Evolutionary conservation across 2,113 vertebrate species (phyloP), one percentile per base, ranked within the genome.

Genomic region (Epinephelus lanceolatus): DNA sequence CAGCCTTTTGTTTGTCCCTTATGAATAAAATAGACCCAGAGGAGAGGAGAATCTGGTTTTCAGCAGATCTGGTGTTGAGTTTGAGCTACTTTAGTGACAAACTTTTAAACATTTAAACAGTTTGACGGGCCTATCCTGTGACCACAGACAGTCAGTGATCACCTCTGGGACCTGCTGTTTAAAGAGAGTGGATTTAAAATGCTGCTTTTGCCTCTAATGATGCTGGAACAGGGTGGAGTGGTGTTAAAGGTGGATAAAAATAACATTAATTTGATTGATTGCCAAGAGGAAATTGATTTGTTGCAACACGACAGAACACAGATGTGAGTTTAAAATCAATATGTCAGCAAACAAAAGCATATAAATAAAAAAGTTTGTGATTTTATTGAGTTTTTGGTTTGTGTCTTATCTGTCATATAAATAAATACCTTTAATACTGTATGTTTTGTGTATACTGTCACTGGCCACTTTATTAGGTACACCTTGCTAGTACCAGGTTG

Each of bases 1-100:
- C 72, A 51, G 76, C 49, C 62, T 70, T 85, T 71, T 87, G 78
- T 86, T 78, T 72, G 76, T 45, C 40, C 27, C 53, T 63, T 17
- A 49, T 86, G 76, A 62, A 80, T 80, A 47, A 82, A 33, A 78
- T 13, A 6, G 27, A 53, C 47, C 40, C 6, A 18, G 51, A 42
- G 49, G 25, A 76, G 74, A 27, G 1, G 56, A 25, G 4, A 85
- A 21, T 57, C 49, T 9, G 59, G 18, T 30, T 59, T 78, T 21
- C 57, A 21, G 51, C 40, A 56, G 18, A 17, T n/a, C 21, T 69
- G 71, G 61, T 66, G 68, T 74, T 30, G 52, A 45, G 70, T 40
- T 59, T 21, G 53, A 85, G 65, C 33, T 45, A 12, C 42, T 45
- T 45, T 23, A 56, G 27, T 68, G 11, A 40, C 53, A 40, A 23